These are phyloP conservation scores for Helicorthomorpha holstii DNA, from an alignment of 1,140 invertebrate genomes.

Conservation along the genomic window DNA sequence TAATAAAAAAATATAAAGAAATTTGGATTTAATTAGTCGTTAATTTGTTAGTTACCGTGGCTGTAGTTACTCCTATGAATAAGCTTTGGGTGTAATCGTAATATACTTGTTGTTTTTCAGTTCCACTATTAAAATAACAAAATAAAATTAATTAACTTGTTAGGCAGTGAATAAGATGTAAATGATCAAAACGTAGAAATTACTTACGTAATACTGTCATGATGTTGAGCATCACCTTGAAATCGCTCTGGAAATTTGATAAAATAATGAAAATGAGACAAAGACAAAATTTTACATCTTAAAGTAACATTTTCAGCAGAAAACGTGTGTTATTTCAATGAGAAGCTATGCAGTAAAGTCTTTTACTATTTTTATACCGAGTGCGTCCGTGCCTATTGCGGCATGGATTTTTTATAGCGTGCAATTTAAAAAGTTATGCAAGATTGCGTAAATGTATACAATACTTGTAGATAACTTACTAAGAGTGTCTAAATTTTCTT, in stretches of 20 bases:
- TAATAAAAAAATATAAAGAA: not conserved
- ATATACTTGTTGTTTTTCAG: not conserved
- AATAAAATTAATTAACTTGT: too few relatives aligned
- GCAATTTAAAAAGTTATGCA: not conserved
- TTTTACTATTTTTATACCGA: too few relatives aligned
- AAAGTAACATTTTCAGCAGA: too few relatives aligned
- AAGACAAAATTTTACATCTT: too few relatives aligned
- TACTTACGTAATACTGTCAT: conserved; percentile 44
- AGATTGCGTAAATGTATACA: not conserved
- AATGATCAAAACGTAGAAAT: not conserved
- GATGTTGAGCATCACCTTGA: conserved; percentile 72
- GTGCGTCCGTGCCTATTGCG: not conserved
- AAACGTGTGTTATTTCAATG: too few relatives aligned
- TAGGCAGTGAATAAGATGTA: too few relatives aligned
- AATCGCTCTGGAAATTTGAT: conserved; percentile 9
- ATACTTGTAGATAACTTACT: not conserved
- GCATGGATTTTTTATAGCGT: not conserved
- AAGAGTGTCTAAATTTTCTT: not conserved
- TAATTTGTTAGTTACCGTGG: not conserved
- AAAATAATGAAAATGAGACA: too few relatives aligned
- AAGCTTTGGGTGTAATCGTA: not conserved
- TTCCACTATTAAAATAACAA: not conserved
- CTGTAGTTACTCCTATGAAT: not conserved
- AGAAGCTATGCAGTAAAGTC: too few relatives aligned
- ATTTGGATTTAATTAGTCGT: not conserved